Conservation (phyloP, 2,113 vertebrate species). For the Furnarius figulus region DNA sequence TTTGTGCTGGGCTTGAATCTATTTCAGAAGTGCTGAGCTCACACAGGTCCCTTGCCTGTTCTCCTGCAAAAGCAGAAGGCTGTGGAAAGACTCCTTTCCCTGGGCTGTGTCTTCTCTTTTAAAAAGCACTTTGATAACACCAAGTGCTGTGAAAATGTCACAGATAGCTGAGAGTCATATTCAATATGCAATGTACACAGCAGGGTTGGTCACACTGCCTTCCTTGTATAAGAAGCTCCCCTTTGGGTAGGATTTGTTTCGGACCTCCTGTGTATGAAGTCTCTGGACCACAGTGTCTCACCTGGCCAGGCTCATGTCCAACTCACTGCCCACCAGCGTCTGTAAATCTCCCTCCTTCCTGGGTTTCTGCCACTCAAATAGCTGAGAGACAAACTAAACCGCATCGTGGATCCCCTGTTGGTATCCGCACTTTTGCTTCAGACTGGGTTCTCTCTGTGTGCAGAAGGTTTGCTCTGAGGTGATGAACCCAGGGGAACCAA, state of each 20-base stretch:
- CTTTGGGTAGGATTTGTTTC: background rate
- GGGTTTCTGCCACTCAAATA: background rate
- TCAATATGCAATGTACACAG: background rate
- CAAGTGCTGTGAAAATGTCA: background rate
- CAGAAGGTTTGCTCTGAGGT: background rate
- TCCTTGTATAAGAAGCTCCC: background rate
- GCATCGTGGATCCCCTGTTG: background rate
- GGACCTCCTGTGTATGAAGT: fast-evolving
- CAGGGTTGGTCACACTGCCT: background rate
- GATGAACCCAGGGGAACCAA: background rate
- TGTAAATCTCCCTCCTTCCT: background rate
- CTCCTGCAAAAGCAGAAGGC: background rate
- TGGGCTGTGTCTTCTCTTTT: background rate
- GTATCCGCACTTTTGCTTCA: background rate
- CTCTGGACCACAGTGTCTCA: background rate
- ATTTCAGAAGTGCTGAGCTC: background rate
- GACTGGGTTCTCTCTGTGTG: background rate
- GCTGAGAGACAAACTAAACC: background rate
- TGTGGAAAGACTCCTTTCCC: background rate
- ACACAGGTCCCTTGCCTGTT: fast-evolving
- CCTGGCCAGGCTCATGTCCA: background rate
- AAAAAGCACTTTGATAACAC: background rate
- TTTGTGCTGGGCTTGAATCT: background rate
- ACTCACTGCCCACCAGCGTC: background rate
- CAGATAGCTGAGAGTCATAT: background rate